Base-by-base conservation (phyloP, 1,140 invertebrate species). In the Brachionus koreanus region DNA sequence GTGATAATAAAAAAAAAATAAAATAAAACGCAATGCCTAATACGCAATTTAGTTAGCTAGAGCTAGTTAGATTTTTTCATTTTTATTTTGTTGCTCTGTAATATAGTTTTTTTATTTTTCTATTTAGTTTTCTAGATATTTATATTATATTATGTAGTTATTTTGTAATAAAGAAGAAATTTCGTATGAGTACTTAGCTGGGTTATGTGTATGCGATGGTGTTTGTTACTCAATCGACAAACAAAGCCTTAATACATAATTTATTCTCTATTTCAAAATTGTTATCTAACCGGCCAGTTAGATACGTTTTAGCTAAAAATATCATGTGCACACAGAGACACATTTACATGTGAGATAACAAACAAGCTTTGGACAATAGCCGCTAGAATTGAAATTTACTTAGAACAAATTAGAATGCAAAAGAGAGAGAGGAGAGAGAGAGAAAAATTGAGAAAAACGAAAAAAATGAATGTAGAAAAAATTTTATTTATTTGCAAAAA, bases 111-210 rank as follows among this genome's bases (percentile, higher is more conserved):
- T 57, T 7, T 33, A 12, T 5, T 7, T 67, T 29, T 67, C 13
- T 67, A 35, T 67, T 67, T 29, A 35, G 63, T n/a, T 67, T 42
- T 69, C 37, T 69, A 37, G 65, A 69, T 33, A 65, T 65, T 69
- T 39, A 39, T 69, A 69, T 57, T n/a, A 16, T 6, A 19, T 69
- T 37, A 37, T 69, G 33, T 65, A 65, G 63, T 65, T 65, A 65
- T 65, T 65, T 65, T 65, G 63, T 65, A 65, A 65, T 65, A 65
- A 33, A 63, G 25, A 33, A 65, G 33, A 65, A 23, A 39, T 35
- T 12, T 39, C 33, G 16, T 39, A 69, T 39, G n/a, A 19, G 16
- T 39, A 69, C 37, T 69, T 69, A 9, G n/a, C 19, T 37, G 16
- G 16, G 16, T 19, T 35, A n/a, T 65, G 29, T 23, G 16, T 19